Evolutionary conservation across 2,113 vertebrate species (phyloP), one percentile per base, ranked within the genome.

Genomic region (Morone chrysops): DNA sequence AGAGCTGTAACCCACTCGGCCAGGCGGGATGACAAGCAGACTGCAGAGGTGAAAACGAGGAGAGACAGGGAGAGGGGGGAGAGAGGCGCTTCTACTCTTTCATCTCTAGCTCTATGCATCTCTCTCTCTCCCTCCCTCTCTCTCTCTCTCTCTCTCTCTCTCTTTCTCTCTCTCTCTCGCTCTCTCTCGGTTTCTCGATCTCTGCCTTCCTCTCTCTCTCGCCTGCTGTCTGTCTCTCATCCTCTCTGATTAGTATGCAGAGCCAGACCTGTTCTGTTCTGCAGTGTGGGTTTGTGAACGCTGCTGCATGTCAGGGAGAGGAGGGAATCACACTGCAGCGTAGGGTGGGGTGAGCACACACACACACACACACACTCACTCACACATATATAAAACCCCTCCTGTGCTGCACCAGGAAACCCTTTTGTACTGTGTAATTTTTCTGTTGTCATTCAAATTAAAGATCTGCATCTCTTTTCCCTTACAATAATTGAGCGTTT

Each of bases 271-370:
- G 68, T 72, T 79, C 70, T 86, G 90, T 94, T 95, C 95, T 95
- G 95, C 95, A 94, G 95, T 94, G 88, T 94, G 93, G 86, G 82
- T 92, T 92, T 92, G 85, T 90, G 93, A 94, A 90, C 48, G 78
- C 74, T 82, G 87, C 85, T 87, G 89, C 86, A 83, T 91, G 93
- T 94, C 91, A 89, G 86, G 60, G 73, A 79, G 75, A 59, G 43
- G 71, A 59, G 87, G 87, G 89, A 83, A 90, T 93, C 73, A 80
- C 89, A 92, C 91, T 94, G 94, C 94, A 91, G 94, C 91, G 82
- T 84, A 54, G 56, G 86, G 82, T 73, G 78, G 80, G 47, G 78
- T 67, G 84, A 83, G 57, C 68, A 22, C n/a, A 16, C 77, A 66
- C 53, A 60, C 70, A 41, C 61, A 67, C 50, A 17, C 59, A 53